Conservation (phyloP, 2,113 vertebrate species). For the Indicator maculatus region DNA sequence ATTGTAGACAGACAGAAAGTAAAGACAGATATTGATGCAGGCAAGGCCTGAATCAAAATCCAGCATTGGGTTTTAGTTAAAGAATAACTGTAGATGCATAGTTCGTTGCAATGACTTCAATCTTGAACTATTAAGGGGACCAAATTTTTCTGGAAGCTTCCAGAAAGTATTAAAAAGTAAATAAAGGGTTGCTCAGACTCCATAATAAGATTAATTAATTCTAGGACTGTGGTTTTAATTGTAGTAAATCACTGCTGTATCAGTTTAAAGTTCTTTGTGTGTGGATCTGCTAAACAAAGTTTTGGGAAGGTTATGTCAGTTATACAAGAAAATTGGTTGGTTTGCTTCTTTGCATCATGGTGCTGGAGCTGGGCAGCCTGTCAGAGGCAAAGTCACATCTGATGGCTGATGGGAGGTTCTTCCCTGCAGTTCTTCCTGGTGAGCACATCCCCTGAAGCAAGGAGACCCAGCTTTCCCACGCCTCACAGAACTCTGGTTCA, state of each 20-base stretch:
- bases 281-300: rapidly evolving
- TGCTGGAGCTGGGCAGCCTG: neutral
- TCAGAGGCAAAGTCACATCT: neutral
- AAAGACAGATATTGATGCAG: neutral
- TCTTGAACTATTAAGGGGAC: neutral
- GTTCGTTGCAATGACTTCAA: neutral
- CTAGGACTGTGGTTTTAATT: neutral
- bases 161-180: neutral
- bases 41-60: neutral
- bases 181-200: neutral
- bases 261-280: neutral
- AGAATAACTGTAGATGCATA: neutral
- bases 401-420: neutral
- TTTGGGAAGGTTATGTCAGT: neutral
- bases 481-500: neutral
- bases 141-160: neutral
- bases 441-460: neutral
- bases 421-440: neutral
- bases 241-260: neutral
- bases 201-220: neutral
- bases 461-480: neutral
- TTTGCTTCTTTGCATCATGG: neutral
- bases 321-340: neutral
- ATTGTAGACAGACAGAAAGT: neutral
- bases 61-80: neutral